Evolutionary conservation across 2,797 vertebrate species (phyloP).

Genomic region (Micrastur ruficollis): DNA sequence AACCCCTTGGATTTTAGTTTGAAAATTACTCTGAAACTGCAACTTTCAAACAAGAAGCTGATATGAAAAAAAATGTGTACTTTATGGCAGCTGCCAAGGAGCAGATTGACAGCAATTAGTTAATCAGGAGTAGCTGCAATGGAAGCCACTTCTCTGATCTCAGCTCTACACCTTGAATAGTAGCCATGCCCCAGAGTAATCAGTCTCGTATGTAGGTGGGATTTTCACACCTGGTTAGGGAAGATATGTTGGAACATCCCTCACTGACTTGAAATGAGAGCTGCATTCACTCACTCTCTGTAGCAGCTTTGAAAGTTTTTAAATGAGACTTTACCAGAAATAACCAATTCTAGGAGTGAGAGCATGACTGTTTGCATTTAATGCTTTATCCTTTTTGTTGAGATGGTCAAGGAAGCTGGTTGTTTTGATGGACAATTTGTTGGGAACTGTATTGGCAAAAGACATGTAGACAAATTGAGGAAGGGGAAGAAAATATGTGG

Average conservation of each 20-base stretch:
- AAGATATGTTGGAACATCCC: background rate
- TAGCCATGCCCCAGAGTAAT: background rate
- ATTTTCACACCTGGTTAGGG: background rate
- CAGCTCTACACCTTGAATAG: background rate
- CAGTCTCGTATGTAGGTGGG: background rate
- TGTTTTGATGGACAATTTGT: background rate
- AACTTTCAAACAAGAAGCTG: background rate
- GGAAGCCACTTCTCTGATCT: background rate
- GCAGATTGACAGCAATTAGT: background rate
- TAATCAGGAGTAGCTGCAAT: background rate
- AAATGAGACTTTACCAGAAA: background rate
- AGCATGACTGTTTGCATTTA: background rate
- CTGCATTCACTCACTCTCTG: background rate
- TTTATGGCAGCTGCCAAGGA: background rate
- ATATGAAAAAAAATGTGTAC: background rate
- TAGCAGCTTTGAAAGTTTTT: background rate
- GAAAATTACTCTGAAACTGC: background rate
- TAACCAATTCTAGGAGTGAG: background rate
- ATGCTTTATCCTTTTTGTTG: background rate
- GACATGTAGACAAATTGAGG: background rate
- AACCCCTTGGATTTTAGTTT: background rate
- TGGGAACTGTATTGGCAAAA: background rate
- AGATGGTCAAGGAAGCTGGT: background rate
- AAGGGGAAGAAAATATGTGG: background rate
- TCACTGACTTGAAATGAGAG: background rate